A percentile compares a stretch with the other conserved stretches of the same genome.
Evolutionary conservation across 1,140 invertebrate genomes (phyloP).

Genomic region (Drosophila obscura): DNA sequence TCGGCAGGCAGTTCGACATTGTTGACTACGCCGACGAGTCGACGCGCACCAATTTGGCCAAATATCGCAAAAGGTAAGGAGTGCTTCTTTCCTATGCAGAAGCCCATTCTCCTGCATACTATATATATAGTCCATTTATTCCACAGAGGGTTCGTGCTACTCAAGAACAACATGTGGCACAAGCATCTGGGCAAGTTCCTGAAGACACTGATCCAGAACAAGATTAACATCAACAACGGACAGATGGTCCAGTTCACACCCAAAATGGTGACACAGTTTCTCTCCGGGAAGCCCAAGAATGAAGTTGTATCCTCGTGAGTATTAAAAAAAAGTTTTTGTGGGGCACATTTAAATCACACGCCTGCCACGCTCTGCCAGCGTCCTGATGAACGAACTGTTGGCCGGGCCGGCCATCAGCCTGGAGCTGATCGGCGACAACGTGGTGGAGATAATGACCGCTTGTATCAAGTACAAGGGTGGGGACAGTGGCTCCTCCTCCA

Average conservation of each 20-base stretch:
- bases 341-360: no score
- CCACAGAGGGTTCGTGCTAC: slow-evolving; percentile 89
- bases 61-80: slow-evolving; percentile 86
- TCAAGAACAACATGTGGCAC: slow-evolving; percentile 89
- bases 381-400: slow-evolving; percentile 87
- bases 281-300: slow-evolving; percentile 85
- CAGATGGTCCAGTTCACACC: slow-evolving; percentile 88
- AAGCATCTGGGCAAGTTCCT: slow-evolving; percentile 90
- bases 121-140: slow-evolving; percentile 49
- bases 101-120: not conserved
- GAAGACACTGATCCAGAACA: slow-evolving; percentile 86
- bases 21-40: slow-evolving; percentile 90
- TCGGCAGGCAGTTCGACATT: slow-evolving; percentile 91
- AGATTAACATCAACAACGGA: slow-evolving; percentile 89
- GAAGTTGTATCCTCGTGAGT: slow-evolving; percentile 87
- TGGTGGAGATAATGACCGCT: slow-evolving; percentile 84
- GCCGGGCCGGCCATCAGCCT: slow-evolving; percentile 89
- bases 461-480: slow-evolving; percentile 50
- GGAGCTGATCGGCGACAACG: slow-evolving; percentile 90
- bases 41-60: slow-evolving; percentile 86
- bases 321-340: not conserved
- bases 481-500: slow-evolving; percentile 43
- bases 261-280: slow-evolving; percentile 85
- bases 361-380: slow-evolving; percentile 60
- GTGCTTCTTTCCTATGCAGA: not conserved